Conservation (phyloP, 2,888 invertebrate species). For the Ditylenchus weischeri region DNA sequence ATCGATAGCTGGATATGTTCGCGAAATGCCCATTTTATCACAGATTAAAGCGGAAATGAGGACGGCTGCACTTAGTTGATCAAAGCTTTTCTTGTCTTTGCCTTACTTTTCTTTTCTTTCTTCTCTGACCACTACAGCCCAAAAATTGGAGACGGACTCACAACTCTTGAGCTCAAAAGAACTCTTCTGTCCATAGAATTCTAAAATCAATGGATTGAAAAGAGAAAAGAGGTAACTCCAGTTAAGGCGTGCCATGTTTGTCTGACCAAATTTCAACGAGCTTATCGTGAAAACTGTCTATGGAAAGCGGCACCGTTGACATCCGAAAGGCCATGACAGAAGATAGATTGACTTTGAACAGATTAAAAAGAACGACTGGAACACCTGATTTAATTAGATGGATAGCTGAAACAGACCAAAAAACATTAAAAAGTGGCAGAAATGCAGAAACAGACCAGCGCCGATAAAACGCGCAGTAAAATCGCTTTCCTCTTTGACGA, state of each 20-base stretch:
- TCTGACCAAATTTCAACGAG: constrained; percentile 43
- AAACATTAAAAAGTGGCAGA: neutral
- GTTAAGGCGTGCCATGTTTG: constrained; percentile 14
- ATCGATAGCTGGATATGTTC: too few species aligned
- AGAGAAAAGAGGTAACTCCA: neutral
- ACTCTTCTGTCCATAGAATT: neutral
- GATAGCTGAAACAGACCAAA: constrained; percentile 29
- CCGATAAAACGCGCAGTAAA: constrained; percentile 45
- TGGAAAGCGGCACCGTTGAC: constrained; percentile 23
- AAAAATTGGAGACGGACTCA: constrained; percentile 34
- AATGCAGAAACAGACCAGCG: constrained; percentile 33
- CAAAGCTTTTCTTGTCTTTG: constrained; percentile 50
- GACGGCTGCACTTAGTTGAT: constrained; percentile 46
- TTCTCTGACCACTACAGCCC: constrained; percentile 42
- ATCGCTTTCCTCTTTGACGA: constrained; percentile 42
- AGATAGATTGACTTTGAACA: constrained; percentile 50
- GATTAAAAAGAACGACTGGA: constrained; percentile 47
- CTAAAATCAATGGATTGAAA: neutral
- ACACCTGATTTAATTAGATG: constrained; percentile 42
- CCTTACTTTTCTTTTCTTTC: constrained; percentile 16
- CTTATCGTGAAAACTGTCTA: constrained; percentile 27
- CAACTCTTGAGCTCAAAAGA: constrained; percentile 18
- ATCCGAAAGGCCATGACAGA: constrained; percentile 51
- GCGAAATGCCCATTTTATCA: constrained; percentile 35
- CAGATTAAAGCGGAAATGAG: constrained; percentile 48